A percentile compares a stretch with the other conserved stretches of the same genome.
phyloP scores from a whole-genome alignment of 2,113 vertebrate genomes.

The Sciurus niger region DNA sequence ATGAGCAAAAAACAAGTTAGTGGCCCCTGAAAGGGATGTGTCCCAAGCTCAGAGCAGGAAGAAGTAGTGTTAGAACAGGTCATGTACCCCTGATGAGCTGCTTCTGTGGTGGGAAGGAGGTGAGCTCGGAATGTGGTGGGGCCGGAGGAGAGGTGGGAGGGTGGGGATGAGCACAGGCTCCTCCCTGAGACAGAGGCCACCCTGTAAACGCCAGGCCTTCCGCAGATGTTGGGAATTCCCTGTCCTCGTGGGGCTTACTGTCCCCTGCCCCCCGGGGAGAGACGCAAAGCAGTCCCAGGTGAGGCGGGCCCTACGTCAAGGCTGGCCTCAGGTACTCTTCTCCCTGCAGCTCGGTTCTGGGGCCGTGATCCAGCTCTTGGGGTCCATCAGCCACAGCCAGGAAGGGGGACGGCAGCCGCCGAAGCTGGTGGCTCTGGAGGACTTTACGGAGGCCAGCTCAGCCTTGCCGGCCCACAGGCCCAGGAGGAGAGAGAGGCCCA shows the following conservation, averaged over 20 bases:
- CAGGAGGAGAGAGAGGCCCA: background rate
- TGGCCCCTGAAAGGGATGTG: background rate
- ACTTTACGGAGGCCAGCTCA: conserved; percentile 30
- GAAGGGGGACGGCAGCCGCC: background rate
- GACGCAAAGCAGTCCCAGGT: accelerated
- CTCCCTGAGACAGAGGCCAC: background rate
- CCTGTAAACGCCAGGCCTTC: background rate
- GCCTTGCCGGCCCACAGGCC: background rate
- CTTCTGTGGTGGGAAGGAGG: background rate
- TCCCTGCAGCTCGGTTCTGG: conserved; percentile 60
- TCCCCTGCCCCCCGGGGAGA: background rate
- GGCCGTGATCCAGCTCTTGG: conserved; percentile 74
- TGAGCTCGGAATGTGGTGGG: background rate
- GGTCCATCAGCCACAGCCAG: background rate
- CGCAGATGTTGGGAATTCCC: background rate
- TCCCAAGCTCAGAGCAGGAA: background rate
- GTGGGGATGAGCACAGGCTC: background rate
- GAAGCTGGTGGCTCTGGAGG: conserved; percentile 63
- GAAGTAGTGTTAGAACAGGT: background rate
- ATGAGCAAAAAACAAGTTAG: background rate
- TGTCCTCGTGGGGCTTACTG: background rate
- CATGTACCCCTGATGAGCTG: background rate
- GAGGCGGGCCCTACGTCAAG: accelerated
- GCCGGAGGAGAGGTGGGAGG: background rate
- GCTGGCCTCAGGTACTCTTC: background rate